These are phyloP conservation scores for Ceyx cyanopectus DNA, from an alignment of 2,113 vertebrate genomes.

Conservation along the genomic window DNA sequence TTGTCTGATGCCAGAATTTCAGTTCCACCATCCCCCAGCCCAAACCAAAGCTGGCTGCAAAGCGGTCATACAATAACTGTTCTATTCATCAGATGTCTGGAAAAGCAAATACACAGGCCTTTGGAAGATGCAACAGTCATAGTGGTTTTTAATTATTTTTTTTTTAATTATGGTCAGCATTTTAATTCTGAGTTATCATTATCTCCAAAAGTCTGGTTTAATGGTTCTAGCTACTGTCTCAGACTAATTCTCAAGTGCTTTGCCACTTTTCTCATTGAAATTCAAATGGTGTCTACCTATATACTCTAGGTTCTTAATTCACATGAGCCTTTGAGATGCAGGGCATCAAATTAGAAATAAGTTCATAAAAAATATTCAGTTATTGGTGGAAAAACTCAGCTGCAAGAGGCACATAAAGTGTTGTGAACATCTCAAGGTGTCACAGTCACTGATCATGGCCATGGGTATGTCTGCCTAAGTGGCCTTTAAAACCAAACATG, in stretches of 20 bases:
- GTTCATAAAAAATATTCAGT: background rate
- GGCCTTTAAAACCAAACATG: background rate
- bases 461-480: background rate
- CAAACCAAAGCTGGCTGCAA: background rate
- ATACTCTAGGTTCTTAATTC: background rate
- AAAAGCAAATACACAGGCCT: background rate
- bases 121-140: background rate
- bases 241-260: background rate
- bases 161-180: background rate
- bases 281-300: background rate
- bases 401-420: accelerated
- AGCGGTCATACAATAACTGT: background rate
- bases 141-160: background rate
- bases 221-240: background rate
- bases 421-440: background rate
- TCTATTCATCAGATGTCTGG: background rate
- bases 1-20: background rate
- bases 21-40: background rate
- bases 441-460: background rate
- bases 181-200: background rate
- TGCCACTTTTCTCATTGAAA: background rate
- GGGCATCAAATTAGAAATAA: background rate
- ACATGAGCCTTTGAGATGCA: background rate
- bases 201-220: background rate
- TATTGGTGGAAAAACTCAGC: background rate